These are phyloP conservation scores for Odontophorus gujanensis DNA, from an alignment of 2,113 vertebrate genomes.

Conservation along the genomic window DNA sequence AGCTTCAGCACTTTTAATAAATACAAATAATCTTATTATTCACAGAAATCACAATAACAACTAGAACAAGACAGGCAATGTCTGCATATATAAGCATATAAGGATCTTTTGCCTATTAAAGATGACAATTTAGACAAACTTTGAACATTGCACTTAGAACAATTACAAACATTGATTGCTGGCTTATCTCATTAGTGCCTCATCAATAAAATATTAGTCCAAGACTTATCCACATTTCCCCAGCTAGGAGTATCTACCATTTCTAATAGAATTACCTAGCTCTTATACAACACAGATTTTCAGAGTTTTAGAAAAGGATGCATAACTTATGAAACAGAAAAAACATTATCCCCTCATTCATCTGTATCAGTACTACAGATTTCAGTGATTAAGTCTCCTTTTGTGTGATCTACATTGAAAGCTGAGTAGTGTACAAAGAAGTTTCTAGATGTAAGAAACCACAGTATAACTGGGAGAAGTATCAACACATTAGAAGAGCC, in stretches of 20 bases:
- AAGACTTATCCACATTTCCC: not conserved
- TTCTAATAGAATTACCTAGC: not conserved
- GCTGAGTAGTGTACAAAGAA: not conserved
- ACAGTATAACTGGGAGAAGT: not conserved
- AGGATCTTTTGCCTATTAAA: not conserved
- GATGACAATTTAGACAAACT: not conserved
- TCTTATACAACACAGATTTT: not conserved
- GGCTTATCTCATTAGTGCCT: slow-evolving; percentile 28
- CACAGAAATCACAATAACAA: not conserved
- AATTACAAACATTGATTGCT: not conserved
- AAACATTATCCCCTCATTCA: not conserved
- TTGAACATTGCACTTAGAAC: not conserved
- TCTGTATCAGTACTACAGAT: not conserved
- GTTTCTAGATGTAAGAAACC: not conserved
- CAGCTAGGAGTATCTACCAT: not conserved
- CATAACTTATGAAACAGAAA: not conserved
- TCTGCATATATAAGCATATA: not conserved
- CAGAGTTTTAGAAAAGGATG: not conserved
- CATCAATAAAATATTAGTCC: slow-evolving; percentile 29
- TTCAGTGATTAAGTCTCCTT: not conserved
- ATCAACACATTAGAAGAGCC: not conserved
- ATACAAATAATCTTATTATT: not conserved
- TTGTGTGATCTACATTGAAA: not conserved
- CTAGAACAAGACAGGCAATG: not conserved
- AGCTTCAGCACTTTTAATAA: not conserved